These are phyloP conservation scores for Nebria salina DNA, from an alignment of 2,888 invertebrate species.

Conservation along the genomic window DNA sequence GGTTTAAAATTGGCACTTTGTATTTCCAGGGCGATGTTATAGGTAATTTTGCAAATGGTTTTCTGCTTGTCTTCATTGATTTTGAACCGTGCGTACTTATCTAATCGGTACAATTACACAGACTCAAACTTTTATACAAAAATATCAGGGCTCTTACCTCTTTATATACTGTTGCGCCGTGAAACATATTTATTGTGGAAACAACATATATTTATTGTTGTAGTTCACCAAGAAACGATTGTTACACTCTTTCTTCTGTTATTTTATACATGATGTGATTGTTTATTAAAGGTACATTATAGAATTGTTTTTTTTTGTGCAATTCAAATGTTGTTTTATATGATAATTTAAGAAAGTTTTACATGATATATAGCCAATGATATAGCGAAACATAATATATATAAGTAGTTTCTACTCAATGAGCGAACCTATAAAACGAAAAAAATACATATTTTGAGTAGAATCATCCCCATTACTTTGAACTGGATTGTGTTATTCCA, in stretches of 20 bases:
- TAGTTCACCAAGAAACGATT: not conserved
- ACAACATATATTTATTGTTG: constrained; percentile 18
- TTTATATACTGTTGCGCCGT: constrained; percentile 24
- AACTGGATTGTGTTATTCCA: not conserved
- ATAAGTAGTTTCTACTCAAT: too few species aligned
- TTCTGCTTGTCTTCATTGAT: constrained; percentile 6
- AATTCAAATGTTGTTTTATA: too few species aligned
- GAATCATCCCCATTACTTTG: not conserved
- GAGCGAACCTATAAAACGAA: too few species aligned
- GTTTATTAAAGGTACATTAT: too few species aligned
- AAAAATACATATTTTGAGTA: too few species aligned
- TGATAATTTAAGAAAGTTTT: too few species aligned
- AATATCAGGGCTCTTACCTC: constrained; percentile 9
- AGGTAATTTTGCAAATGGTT: constrained; percentile 36
- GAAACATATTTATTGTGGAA: constrained; percentile 15
- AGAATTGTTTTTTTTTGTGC: too few species aligned
- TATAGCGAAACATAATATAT: not conserved
- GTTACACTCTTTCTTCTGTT: not conserved
- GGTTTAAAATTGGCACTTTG: constrained; percentile 38
- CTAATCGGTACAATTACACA: not conserved
- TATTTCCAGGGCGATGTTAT: constrained; percentile 34
- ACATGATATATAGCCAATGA: too few species aligned
- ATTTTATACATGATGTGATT: not conserved
- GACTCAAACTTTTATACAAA: not conserved
- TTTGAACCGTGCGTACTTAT: not conserved